phyloP scores from a whole-genome alignment of 1,140 invertebrate genomes.

The Ceratitis capitata region DNA sequence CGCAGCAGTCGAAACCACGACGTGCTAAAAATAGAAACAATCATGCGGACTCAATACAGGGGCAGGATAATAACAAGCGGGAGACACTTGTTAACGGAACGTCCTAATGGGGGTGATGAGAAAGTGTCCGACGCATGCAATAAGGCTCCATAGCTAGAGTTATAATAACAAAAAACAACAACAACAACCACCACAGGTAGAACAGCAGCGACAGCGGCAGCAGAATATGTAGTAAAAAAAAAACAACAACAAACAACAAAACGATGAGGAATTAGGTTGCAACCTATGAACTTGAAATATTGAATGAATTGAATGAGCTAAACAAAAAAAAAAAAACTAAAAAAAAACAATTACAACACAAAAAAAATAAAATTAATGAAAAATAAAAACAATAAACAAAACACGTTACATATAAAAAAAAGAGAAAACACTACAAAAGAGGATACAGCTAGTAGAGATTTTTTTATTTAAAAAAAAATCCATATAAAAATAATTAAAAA shows the following conservation, averaged over 20 bases:
- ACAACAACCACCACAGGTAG: too few relatives aligned
- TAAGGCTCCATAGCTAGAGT: too few relatives aligned
- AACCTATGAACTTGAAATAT: conserved; percentile 25
- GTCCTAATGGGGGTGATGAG: conserved; percentile 51
- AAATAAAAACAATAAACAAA: conserved; percentile 47
- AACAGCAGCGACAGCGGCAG: background rate
- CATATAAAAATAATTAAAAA: conserved; percentile 41
- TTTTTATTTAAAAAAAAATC: conserved; percentile 53
- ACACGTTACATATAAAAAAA: conserved; percentile 46
- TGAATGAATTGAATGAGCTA: conserved; percentile 51
- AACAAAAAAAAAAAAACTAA: conserved; percentile 47
- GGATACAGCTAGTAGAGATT: conserved; percentile 61
- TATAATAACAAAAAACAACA: background rate
- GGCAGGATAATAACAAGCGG: conserved; percentile 51
- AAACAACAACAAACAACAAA: conserved; percentile 7
- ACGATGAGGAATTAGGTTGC: background rate
- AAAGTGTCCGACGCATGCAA: background rate
- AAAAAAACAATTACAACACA: conserved; percentile 58
- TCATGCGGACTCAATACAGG: conserved; percentile 51
- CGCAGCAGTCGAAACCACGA: conserved; percentile 57
- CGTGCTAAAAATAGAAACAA: conserved; percentile 58
- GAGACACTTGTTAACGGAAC: conserved; percentile 62
- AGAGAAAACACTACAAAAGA: conserved; percentile 46
- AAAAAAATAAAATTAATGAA: conserved; percentile 37
- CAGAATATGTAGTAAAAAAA: conserved; percentile 24